A percentile compares a stretch with the other conserved stretches of the same genome.
Conservation (phyloP, 2,797 vertebrate genomes). For the Australoheros facetus region DNA sequence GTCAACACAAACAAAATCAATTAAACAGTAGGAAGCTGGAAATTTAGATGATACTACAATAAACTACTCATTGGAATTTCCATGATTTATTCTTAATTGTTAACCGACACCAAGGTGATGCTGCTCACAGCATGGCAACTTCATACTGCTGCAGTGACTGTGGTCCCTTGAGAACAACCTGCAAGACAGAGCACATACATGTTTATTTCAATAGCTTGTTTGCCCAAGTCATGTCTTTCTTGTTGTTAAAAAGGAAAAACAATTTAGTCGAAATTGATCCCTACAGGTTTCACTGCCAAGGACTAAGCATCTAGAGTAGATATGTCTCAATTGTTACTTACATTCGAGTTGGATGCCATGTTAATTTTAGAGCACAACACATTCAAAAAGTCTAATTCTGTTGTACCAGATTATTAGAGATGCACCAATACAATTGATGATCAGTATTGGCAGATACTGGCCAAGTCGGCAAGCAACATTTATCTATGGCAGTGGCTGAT, state of each 20-base stretch:
- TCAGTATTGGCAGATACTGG: background rate
- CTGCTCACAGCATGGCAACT: slow-evolving; percentile 22
- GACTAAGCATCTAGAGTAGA: slow-evolving; percentile 10
- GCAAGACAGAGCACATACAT: slow-evolving; percentile 34
- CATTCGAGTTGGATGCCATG: background rate
- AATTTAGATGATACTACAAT: slow-evolving; percentile 3
- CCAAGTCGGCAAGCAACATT: background rate
- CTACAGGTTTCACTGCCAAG: slow-evolving; percentile 11
- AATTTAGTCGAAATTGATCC: slow-evolving; percentile 27
- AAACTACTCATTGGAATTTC: slow-evolving; percentile 50
- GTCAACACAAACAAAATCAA: slow-evolving; percentile 24
- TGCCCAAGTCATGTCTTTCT: slow-evolving; percentile 26
- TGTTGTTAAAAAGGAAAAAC: background rate
- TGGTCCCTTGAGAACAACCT: slow-evolving; percentile 69
- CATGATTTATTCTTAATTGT: slow-evolving; percentile 15
- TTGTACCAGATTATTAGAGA: background rate
- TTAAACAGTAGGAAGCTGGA: slow-evolving; percentile 19
- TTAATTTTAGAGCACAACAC: background rate
- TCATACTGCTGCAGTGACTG: slow-evolving; percentile 48
- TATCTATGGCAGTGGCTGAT: background rate
- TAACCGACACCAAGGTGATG: slow-evolving; percentile 4
- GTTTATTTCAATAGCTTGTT: slow-evolving; percentile 20
- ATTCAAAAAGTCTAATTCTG: background rate
- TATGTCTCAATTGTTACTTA: background rate
- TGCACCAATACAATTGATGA: background rate